Evolutionary conservation across 2,888 invertebrate species (phyloP).

Genomic region (Odontothrips loti): DNA sequence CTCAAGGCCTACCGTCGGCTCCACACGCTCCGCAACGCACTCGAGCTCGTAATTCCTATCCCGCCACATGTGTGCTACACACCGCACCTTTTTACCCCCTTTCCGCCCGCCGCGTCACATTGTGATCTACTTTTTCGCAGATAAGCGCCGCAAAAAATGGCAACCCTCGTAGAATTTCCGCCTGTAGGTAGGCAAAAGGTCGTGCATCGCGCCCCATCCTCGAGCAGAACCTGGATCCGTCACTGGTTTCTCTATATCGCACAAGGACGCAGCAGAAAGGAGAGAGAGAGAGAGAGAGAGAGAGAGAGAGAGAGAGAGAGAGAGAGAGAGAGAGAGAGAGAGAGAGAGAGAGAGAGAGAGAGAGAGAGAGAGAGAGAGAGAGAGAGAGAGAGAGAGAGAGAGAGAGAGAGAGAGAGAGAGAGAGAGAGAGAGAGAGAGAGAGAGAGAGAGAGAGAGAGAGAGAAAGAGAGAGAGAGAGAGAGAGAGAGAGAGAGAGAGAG

Average conservation of each 20-base stretch:
- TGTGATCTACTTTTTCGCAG: no score
- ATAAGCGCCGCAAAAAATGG: no score
- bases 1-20: neutral
- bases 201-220: no score
- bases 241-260: no score
- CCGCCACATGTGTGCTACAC: neutral
- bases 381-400: no score
- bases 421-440: no score
- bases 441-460: no score
- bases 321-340: constrained; percentile 17
- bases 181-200: no score
- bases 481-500: constrained; percentile 1
- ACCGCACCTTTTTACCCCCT: neutral
- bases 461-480: neutral
- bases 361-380: neutral
- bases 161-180: no score
- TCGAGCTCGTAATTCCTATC: neutral
- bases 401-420: no score
- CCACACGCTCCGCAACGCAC: neutral
- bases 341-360: neutral
- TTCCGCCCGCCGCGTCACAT: no score
- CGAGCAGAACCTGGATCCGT: no score
- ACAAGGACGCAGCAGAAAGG: neutral
- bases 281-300: constrained; percentile 15
- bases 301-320: constrained; percentile 18